Percentiles rank a stretch among this genome's conserved stretches.
These are phyloP conservation scores for Meloidogyne floridensis DNA, from an alignment of 1,140 invertebrate species.

Conservation along the genomic window DNA sequence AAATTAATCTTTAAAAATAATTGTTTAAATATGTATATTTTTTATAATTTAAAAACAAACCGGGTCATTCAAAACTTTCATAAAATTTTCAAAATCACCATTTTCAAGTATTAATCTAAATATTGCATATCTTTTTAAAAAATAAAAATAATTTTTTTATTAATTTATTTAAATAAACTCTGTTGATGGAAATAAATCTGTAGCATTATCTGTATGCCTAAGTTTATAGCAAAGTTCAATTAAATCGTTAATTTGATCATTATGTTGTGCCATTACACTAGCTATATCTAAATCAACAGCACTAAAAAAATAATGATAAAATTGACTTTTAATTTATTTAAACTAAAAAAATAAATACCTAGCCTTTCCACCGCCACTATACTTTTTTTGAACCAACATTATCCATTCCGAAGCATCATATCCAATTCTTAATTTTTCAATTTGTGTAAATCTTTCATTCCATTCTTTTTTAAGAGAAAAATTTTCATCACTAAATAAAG, in stretches of 20 bases:
- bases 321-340: no score
- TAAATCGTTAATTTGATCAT: conserved; percentile 58
- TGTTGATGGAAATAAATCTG: conserved; percentile 77
- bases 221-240: conserved; percentile 68
- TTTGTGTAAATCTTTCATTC: conserved; percentile 36
- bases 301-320: conserved; percentile 40
- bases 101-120: conserved; percentile 74
- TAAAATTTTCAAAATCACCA: conserved; percentile 72
- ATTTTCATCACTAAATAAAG: neutral
- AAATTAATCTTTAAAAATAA: conserved; percentile 73
- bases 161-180: conserved; percentile 59
- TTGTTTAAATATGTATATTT: neutral
- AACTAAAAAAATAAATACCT: conserved; percentile 50
- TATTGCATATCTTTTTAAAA: conserved; percentile 72
- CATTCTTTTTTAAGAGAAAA: conserved; percentile 38
- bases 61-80: conserved; percentile 78
- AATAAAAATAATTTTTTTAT: neutral
- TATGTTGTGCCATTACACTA: conserved; percentile 44
- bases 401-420: conserved; percentile 63
- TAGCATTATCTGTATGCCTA: conserved; percentile 74
- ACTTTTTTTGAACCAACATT: conserved; percentile 61
- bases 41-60: conserved; percentile 43
- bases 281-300: conserved; percentile 63
- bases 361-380: conserved; percentile 54
- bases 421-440: conserved; percentile 48